Evolutionary conservation across 2,797 vertebrate genomes (phyloP).

Genomic region (Lagodon rhomboides): DNA sequence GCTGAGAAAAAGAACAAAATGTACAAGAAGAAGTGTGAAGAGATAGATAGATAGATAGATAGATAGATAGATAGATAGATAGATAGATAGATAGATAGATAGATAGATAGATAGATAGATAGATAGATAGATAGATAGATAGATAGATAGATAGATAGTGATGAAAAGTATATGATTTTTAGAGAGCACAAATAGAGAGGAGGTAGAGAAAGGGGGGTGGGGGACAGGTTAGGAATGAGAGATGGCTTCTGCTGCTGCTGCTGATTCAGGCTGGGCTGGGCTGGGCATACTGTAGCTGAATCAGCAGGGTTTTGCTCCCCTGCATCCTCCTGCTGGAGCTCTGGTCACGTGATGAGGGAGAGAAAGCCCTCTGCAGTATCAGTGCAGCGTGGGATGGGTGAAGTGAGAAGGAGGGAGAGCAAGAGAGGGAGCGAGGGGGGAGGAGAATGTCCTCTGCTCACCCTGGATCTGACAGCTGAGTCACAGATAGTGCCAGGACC

Average conservation of each 20-base stretch:
- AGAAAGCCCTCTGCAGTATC: constrained; percentile 82
- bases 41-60: not conserved
- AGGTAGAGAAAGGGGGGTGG: constrained; percentile 12
- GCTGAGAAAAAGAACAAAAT: constrained; percentile 14
- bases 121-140: constrained; percentile 19
- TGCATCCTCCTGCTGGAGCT: constrained; percentile 82
- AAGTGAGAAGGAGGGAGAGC: constrained; percentile 49
- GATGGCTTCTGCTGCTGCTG: constrained; percentile 70
- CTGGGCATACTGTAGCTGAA: constrained; percentile 80
- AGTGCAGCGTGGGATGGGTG: constrained; percentile 79
- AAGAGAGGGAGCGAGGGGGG: not conserved
- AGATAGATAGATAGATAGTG: not conserved
- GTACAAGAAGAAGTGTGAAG: not conserved
- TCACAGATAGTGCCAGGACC: constrained; percentile 67
- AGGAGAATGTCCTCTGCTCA: constrained; percentile 71
- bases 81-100: constrained; percentile 27
- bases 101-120: constrained; percentile 29
- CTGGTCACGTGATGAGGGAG: constrained; percentile 80
- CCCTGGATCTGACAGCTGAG: constrained; percentile 72
- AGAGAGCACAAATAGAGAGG: constrained; percentile 2
- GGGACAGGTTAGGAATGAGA: constrained; percentile 37
- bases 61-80: constrained; percentile 24
- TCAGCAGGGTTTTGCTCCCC: constrained; percentile 84
- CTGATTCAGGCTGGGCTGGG: constrained; percentile 82
- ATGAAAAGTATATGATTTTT: not conserved